Evolutionary conservation across 35 echinoderm and acorn worm genomes (phyloP).

Genomic region (Apostichopus japonicus): DNA sequence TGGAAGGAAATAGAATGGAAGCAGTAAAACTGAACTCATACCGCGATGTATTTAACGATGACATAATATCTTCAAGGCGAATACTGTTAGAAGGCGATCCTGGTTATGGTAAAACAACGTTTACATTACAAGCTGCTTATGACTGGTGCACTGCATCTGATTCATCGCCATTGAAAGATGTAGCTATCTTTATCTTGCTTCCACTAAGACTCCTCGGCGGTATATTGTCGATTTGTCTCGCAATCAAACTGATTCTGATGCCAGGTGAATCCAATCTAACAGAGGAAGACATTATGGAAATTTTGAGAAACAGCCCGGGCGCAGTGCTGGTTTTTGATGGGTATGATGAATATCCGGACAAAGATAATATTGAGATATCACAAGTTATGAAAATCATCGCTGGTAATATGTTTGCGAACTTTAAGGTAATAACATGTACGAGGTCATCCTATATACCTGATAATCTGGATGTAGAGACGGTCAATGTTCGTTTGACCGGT

Average conservation of each 20-base stretch:
- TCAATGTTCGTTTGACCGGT: background rate
- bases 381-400: background rate
- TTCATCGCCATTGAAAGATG: background rate
- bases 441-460: background rate
- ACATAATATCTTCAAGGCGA: background rate
- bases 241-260: background rate
- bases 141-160: background rate
- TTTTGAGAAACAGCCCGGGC: background rate
- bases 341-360: conserved; percentile 21
- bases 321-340: background rate
- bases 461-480: background rate
- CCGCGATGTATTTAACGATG: background rate
- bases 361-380: no score
- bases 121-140: background rate
- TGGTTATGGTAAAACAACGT: conserved; percentile 13
- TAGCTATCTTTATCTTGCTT: background rate
- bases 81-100: conserved; percentile 1
- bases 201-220: background rate
- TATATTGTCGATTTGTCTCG: background rate
- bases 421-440: background rate
- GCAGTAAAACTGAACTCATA: background rate
- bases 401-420: conserved; percentile 30
- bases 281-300: background rate
- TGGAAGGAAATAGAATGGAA: background rate
- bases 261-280: background rate